phyloP scores from a whole-genome alignment of 2,113 vertebrate species.

The Pipra filicauda region DNA sequence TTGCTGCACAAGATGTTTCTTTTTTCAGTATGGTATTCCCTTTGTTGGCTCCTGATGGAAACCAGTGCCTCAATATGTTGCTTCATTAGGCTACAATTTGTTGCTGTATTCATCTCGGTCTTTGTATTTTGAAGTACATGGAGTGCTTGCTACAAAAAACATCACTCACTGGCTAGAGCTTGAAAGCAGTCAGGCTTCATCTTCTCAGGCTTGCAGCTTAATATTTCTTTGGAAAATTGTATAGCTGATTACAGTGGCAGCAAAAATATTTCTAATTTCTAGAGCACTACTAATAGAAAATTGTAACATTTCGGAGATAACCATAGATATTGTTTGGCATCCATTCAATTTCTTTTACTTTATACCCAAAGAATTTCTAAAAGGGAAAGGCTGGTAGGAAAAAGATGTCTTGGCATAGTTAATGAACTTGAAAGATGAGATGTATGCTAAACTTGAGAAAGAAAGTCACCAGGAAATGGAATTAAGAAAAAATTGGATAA shows the following conservation, averaged over 20 bases:
- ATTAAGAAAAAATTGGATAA: background rate
- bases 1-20: background rate
- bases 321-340: background rate
- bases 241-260: background rate
- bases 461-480: background rate
- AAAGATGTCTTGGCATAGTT: background rate
- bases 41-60: slow-evolving; percentile 28
- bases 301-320: background rate
- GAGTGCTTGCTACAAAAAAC: background rate
- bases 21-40: background rate
- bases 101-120: background rate
- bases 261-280: slow-evolving; percentile 8
- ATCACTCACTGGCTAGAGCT: background rate
- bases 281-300: background rate
- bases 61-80: slow-evolving; percentile 3
- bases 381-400: background rate
- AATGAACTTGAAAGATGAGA: background rate
- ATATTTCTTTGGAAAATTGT: background rate
- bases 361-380: background rate
- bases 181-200: background rate
- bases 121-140: background rate
- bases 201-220: background rate
- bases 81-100: slow-evolving; percentile 29
- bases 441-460: background rate
- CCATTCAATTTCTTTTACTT: background rate